Percentiles rank a stretch among this genome's conserved stretches.
These are phyloP conservation scores for Cyprinus carpio DNA, from an alignment of 2,113 vertebrate species.

Conservation along the genomic window DNA sequence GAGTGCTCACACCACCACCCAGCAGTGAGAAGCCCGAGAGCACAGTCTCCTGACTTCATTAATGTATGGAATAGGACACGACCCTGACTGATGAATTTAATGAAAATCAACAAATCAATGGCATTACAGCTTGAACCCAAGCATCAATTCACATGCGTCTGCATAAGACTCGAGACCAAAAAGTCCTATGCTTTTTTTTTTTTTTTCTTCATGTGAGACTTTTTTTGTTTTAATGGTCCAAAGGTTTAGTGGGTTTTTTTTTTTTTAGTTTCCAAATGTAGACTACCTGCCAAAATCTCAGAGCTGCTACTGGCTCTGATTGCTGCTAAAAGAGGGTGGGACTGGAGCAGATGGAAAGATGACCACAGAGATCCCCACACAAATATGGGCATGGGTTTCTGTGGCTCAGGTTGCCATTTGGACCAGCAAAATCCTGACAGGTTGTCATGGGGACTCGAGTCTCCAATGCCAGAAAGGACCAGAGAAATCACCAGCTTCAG, in stretches of 20 bases:
- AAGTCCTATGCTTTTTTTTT: background rate
- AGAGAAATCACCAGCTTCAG: slow-evolving; percentile 64
- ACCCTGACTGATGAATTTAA: background rate
- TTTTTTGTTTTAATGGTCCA: slow-evolving; percentile 28
- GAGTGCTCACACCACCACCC: slow-evolving; percentile 89
- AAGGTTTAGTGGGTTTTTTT: background rate
- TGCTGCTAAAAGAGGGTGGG: slow-evolving; percentile 91
- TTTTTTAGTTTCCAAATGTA: slow-evolving; percentile 53
- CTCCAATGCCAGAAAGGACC: slow-evolving; percentile 64
- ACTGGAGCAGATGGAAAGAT: slow-evolving; percentile 59
- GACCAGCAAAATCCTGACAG: slow-evolving; percentile 49
- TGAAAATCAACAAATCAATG: background rate
- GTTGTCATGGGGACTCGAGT: slow-evolving; percentile 63
- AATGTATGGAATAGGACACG: background rate
- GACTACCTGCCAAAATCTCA: slow-evolving; percentile 81
- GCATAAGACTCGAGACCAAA: slow-evolving; percentile 36
- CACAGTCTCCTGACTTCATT: slow-evolving; percentile 38
- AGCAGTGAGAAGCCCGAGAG: slow-evolving; percentile 83
- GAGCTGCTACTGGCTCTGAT: slow-evolving; percentile 79
- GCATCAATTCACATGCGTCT: slow-evolving; percentile 13
- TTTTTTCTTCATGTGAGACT: background rate
- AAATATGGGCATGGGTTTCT: slow-evolving; percentile 24
- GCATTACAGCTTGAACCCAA: slow-evolving; percentile 35
- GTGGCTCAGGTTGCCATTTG: slow-evolving; percentile 53
- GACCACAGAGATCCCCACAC: slow-evolving; percentile 12